Evolutionary conservation across 2,113 vertebrate species (phyloP), one percentile per base, ranked within the genome.

Genomic region (Pangasianodon hypophthalmus): DNA sequence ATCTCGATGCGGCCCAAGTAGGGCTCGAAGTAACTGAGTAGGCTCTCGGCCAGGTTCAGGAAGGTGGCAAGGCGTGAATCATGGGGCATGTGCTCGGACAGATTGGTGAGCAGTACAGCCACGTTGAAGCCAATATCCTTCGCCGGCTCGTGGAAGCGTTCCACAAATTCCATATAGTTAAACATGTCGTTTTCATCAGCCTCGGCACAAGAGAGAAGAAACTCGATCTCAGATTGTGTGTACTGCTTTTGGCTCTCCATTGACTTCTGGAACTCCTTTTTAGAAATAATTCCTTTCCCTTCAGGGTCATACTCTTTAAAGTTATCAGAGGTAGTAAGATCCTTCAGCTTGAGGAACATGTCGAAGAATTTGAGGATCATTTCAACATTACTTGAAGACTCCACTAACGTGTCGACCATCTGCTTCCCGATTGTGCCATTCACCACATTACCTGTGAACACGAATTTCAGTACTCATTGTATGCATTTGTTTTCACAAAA

Each of bases 291-390:
- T 75, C 98, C 98, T 95, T 99, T 99, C 77, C 93, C 95, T 77
- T 99, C 98, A 0, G 97, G 97, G 91, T 99, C 98, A 48, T 98
- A 96, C 90, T 99, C 98, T 94, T 95, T 97, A 95, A 99, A 99
- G 94, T 97, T 96, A 80, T 99, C 98, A 21, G 98, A 99, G 85
- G 96, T 97, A 4, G 98, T 99, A 93, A 99, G 95, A 93, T 99
- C 98, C 95, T 99, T 99, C 92, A 99, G 94, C 92, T 99, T 99
- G 89, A 99, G 97, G 95, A 99, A 99, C 98, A 99, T 99, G 89
- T 99, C 98, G 77, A 99, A 99, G 95, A 99, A 99, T 93, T 99
- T 99, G 88, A 99, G 96, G 94, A 99, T 99, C 98, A 99, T 98
- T 95, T 99, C 98, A 86, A 99, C 97, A 24, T 99, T 99, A 95